phyloP scores from a whole-genome alignment of 2,888 invertebrate species.

The Ischnura elegans region DNA sequence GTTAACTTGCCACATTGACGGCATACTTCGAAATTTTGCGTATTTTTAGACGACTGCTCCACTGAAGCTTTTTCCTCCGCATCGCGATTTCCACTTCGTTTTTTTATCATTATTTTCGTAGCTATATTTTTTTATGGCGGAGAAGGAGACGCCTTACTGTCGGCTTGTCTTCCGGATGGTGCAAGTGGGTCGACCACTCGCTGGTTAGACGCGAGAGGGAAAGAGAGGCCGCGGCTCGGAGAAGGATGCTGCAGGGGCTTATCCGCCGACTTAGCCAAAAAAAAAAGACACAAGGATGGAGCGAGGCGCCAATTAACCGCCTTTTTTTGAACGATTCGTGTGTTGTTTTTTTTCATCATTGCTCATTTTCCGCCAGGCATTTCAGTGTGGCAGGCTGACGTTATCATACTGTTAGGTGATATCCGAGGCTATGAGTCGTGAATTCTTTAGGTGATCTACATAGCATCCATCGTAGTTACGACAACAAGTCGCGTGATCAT shows the following conservation, averaged over 20 bases:
- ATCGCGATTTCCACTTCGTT: neutral
- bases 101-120: neutral
- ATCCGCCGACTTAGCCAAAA: neutral
- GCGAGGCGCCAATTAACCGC: slow-evolving; percentile 10
- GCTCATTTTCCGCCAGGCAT: neutral
- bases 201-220: neutral
- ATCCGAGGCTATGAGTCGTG: too few species aligned
- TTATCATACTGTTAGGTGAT: too few species aligned
- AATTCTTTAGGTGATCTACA: too few species aligned
- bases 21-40: too few species aligned
- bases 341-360: neutral
- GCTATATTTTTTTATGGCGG: neutral
- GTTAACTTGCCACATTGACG: too few species aligned
- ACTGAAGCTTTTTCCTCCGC: neutral
- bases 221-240: neutral
- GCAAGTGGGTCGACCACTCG: slow-evolving; percentile 21
- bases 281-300: neutral
- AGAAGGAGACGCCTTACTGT: neutral
- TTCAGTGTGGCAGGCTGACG: neutral
- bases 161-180: neutral
- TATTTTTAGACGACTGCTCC: neutral
- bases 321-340: neutral
- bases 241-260: neutral
- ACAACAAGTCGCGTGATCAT: too few species aligned
- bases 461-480: too few species aligned